These are phyloP conservation scores for Sinotaia quadrata DNA, from an alignment of 2,888 invertebrate genomes.

Conservation along the genomic window DNA sequence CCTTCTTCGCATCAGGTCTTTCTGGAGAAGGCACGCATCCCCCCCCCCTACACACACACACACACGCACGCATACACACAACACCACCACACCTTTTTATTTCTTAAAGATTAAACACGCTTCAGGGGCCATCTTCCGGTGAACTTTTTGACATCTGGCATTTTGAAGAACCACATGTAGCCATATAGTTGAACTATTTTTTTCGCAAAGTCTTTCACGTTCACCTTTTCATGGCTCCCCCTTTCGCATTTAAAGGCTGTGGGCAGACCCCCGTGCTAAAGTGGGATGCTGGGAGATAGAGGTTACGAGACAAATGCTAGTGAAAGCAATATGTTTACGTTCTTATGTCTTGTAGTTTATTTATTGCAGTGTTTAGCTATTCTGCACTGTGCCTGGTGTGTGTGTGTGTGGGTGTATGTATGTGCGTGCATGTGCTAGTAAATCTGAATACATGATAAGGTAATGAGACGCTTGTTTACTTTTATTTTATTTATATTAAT, in stretches of 20 bases:
- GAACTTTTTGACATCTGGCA: conserved; percentile 19
- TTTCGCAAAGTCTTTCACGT: background rate
- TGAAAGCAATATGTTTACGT: too few species aligned
- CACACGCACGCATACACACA: background rate
- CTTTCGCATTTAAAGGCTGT: conserved; percentile 5
- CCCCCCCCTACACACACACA: background rate
- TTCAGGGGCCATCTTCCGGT: conserved; percentile 4
- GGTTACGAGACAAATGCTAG: too few species aligned
- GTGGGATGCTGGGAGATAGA: too few species aligned
- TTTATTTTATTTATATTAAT: too few species aligned
- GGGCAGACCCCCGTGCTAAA: too few species aligned
- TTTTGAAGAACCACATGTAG: conserved; percentile 8
- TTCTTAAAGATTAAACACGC: too few species aligned
- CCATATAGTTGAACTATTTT: conserved; percentile 3
- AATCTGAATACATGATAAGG: too few species aligned
- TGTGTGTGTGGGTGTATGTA: background rate
- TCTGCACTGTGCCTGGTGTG: background rate
- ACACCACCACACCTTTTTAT: too few species aligned
- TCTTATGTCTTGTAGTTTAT: too few species aligned
- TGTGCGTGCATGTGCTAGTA: background rate
- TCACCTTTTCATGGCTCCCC: background rate
- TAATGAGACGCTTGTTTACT: too few species aligned
- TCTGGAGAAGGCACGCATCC: background rate
- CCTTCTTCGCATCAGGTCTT: background rate
- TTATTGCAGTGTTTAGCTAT: background rate